Evolutionary conservation across 2,888 invertebrate genomes (phyloP).

Genomic region (Lasioglossum villosulum): DNA sequence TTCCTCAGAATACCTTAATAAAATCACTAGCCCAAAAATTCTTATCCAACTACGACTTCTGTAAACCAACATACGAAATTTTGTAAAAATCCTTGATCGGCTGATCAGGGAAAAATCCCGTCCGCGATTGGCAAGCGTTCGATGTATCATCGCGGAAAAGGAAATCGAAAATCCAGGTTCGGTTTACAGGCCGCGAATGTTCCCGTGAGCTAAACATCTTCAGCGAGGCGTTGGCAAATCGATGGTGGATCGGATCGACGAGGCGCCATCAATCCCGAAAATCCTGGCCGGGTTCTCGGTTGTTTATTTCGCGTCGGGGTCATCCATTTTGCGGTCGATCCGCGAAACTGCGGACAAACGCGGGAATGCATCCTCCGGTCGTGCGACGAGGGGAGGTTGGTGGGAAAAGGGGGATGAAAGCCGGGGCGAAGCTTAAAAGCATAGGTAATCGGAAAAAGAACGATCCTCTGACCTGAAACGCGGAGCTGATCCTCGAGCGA

Average conservation of each 20-base stretch:
- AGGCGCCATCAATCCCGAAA: background rate
- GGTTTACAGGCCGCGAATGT: background rate
- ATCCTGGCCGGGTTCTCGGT: constrained; percentile 26
- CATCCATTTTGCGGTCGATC: constrained; percentile 14
- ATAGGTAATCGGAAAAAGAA: constrained; percentile 31
- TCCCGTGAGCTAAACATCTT: background rate
- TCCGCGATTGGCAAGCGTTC: too few species aligned
- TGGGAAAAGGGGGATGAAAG: background rate
- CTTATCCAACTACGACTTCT: too few species aligned
- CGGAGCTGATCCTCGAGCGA: background rate
- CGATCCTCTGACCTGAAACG: background rate
- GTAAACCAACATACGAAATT: too few species aligned
- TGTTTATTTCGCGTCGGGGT: constrained; percentile 28
- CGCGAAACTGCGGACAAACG: constrained; percentile 18
- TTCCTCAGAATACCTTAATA: too few species aligned
- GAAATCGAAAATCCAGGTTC: background rate
- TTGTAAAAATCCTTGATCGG: too few species aligned
- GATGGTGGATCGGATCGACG: background rate
- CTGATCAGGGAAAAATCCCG: too few species aligned
- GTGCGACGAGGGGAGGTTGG: background rate
- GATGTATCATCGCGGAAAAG: background rate
- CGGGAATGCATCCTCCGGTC: background rate
- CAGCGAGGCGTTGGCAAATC: background rate
- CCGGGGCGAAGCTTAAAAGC: constrained; percentile 18
- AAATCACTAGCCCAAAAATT: too few species aligned